Percentiles rank a stretch among this genome's conserved stretches.
Evolutionary conservation across 2,888 invertebrate genomes (phyloP).

Genomic region (Pristionchus mayeri): DNA sequence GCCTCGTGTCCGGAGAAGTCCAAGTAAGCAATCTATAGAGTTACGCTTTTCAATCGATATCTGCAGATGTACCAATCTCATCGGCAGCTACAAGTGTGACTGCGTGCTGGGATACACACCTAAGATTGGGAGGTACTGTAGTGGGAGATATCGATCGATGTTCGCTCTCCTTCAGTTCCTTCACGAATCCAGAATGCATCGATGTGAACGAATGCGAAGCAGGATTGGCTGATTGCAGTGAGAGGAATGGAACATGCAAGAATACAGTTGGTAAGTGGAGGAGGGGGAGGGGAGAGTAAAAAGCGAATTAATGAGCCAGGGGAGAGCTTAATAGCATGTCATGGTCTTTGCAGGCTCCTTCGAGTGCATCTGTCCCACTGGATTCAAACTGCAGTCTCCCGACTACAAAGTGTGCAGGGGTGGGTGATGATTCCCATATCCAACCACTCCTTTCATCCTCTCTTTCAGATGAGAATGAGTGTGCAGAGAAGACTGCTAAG

Average conservation of each 20-base stretch:
- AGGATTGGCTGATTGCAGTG: slow-evolving; percentile 34
- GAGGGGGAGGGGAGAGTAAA: too few relatives aligned
- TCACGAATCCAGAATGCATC: slow-evolving; percentile 50
- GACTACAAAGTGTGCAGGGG: slow-evolving; percentile 52
- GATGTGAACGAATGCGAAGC: slow-evolving; percentile 50
- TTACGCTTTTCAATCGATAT: not conserved
- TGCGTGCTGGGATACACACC: slow-evolving; percentile 47
- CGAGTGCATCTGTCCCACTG: slow-evolving; percentile 47
- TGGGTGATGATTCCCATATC: too few relatives aligned
- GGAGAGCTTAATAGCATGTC: too few relatives aligned
- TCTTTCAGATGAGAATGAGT: slow-evolving; percentile 65
- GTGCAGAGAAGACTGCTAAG: slow-evolving; percentile 51
- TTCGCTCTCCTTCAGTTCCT: not conserved
- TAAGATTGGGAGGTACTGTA: slow-evolving; percentile 47
- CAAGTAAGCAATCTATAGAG: slow-evolving; percentile 12
- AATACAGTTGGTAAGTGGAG: slow-evolving; percentile 36
- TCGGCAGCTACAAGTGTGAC: slow-evolving; percentile 50
- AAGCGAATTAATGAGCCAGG: too few relatives aligned
- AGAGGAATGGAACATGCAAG: slow-evolving; percentile 47
- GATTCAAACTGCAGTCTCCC: slow-evolving; percentile 49
- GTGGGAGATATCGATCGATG: not conserved
- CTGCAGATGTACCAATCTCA: slow-evolving; percentile 48
- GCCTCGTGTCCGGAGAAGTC: slow-evolving; percentile 49
- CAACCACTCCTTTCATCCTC: not conserved
- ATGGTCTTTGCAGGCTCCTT: slow-evolving; percentile 4